Evolutionary conservation across 2,888 invertebrate genomes (phyloP).

Genomic region (Agriotes lineatus): DNA sequence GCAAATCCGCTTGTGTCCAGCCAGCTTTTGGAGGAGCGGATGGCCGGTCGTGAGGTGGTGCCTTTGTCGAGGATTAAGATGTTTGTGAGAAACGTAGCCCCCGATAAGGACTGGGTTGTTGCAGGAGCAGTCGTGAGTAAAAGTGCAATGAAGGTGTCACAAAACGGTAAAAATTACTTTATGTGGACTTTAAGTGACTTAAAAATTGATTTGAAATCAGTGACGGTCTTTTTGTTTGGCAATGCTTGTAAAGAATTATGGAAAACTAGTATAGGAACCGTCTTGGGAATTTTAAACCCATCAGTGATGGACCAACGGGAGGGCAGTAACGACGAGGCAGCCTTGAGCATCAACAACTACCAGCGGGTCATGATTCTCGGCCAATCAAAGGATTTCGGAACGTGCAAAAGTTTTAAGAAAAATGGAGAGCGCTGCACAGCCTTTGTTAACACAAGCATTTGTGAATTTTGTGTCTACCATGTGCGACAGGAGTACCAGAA

Average conservation of each 20-base stretch:
- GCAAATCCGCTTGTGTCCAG: conserved; percentile 84
- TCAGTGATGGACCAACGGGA: conserved; percentile 78
- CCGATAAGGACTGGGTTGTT: conserved; percentile 89
- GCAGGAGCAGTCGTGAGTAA: conserved; percentile 87
- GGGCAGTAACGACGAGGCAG: conserved; percentile 74
- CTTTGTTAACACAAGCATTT: conserved; percentile 79
- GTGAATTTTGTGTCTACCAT: conserved; percentile 91
- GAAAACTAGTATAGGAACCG: conserved; percentile 85
- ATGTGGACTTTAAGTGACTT: conserved; percentile 92
- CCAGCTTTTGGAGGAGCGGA: conserved; percentile 76
- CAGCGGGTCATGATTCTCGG: conserved; percentile 89
- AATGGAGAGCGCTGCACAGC: conserved; percentile 84
- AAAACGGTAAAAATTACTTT: conserved; percentile 81
- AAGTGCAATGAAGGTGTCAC: conserved; percentile 80
- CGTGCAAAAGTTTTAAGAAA: conserved; percentile 81
- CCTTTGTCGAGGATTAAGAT: conserved; percentile 76
- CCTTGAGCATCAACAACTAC: conserved; percentile 81
- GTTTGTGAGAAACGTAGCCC: conserved; percentile 74
- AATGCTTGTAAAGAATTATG: conserved; percentile 85
- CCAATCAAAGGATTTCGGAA: conserved; percentile 88
- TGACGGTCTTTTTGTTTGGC: conserved; percentile 86
- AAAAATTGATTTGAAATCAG: conserved; percentile 80
- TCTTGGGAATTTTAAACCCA: conserved; percentile 89
- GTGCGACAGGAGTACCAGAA: conserved; percentile 89
- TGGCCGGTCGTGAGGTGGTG: conserved; percentile 82